phyloP scores from a whole-genome alignment of 2,113 vertebrate genomes.

The Eulemur macaco region DNA sequence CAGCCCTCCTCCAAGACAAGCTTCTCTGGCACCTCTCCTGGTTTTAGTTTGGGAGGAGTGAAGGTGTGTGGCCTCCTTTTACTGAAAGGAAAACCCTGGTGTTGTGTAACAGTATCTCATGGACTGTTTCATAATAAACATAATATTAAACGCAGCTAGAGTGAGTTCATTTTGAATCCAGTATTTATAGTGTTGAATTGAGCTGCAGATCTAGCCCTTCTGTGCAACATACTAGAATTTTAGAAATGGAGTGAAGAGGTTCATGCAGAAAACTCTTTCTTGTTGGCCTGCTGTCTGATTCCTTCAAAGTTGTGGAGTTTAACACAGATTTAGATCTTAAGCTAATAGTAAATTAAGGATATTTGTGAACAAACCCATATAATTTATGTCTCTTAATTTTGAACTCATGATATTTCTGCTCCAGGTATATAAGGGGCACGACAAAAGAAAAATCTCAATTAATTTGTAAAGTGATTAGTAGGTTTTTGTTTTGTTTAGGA shows the following conservation, averaged over 20 bases:
- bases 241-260: not conserved
- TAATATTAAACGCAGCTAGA: not conserved
- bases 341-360: not conserved
- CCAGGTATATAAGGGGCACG: not conserved
- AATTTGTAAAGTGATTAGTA: not conserved
- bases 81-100: slow-evolving; percentile 12
- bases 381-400: slow-evolving; percentile 13
- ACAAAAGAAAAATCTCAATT: not conserved
- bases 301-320: not conserved
- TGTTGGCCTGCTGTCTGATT: not conserved
- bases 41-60: not conserved
- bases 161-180: not conserved
- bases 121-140: not conserved
- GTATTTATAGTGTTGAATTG: not conserved
- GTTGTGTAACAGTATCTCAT: not conserved
- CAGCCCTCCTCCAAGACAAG: not conserved
- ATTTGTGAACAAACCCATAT: not conserved
- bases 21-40: not conserved
- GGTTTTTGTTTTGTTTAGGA: not conserved
- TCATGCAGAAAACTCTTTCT: not conserved
- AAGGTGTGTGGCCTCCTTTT: not conserved
- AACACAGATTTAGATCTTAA: slow-evolving; percentile 9
- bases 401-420: not conserved
- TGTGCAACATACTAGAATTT: not conserved
- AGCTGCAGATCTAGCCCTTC: not conserved